Base-by-base conservation (phyloP, 2,797 vertebrate species). In the Peromyscus eremicus region DNA sequence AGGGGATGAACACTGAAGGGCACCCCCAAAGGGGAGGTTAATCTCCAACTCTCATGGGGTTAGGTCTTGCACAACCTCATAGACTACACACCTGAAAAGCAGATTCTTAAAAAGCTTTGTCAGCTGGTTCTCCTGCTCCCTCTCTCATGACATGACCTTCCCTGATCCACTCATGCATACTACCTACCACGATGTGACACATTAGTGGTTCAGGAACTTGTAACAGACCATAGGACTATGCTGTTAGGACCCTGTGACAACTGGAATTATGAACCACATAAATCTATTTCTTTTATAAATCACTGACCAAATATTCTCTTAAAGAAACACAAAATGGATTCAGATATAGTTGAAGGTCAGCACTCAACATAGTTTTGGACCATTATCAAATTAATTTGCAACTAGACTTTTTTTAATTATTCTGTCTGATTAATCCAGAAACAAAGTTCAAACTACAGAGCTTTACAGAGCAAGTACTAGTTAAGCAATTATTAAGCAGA, bases 401-500 rank as follows among this genome's bases (percentile, higher is more conserved):
- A 91, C 66, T 66, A 89, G 52, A 91, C 8, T 64, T 55, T 87
- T 87, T 77, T 64, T 77, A 88, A 89, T 94, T 91, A 95, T 82
- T 52, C 62, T 68, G 14, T 93, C 55, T 96, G 66, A 94, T 77
- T 93, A 95, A 95, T 93, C 64, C 40, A 93, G 80, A 96, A 40
- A 94, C 57, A 94, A 97, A 94, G 90, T 89, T 92, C 73, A 95
- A 93, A 85, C 71, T 49, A 80, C 25, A 46, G 6, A 23, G 64
- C 83, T 95, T 91, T 92, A 66, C 57, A 91, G 94, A 94, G 19
- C 21, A 93, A 57, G 21, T 90, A 90, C 49, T 87, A 92, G 91
- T 46, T 90, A 94, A 95, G 55, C 83, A 96, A 94, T 64, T 89
- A 57, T 40, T 89, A 64, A 12, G 92, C 87, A 62, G 96, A 95